Evolutionary conservation across 2,113 vertebrate genomes (phyloP), one percentile per base, ranked within the genome.

Genomic region (Syngnathoides biaculeatus): DNA sequence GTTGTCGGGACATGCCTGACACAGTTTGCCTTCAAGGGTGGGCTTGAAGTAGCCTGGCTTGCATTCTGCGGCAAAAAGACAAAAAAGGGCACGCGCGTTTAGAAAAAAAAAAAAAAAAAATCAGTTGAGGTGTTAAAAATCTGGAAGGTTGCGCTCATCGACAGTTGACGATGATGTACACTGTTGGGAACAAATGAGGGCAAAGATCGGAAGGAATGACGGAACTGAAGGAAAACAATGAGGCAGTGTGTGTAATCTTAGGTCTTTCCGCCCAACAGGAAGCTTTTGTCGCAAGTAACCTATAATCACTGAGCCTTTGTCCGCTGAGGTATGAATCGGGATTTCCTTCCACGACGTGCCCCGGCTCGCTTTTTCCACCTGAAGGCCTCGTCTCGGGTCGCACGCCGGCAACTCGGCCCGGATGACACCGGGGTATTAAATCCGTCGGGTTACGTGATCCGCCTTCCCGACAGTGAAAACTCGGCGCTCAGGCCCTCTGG

Each of bases 11-110:
- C 96, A 98, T 52, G 79, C 73, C 69, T 86, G 71, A 74, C 96
- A 98, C 9, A 73, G 47, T 9, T 83, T 47, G 0, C 77, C 82
- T 0, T 93, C 93, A 1, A 86, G 82, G 0, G 87, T 68, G 0
- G 92, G 77, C 84, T 98, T 98, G 89, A 95, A 98, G 89, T 90
- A 94, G 27, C 95, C 95, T 0, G 93, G 84, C 0, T 92, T 88
- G 52, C 96, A 98, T 2, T 83, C 96, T 98, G 89, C 26, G 66
- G n/a, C 27, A 60, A 2, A 2, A 39, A 71, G 64, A 80, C 3
- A 84, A 65, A 52, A 67, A 50, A 4, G 7, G 64, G n/a, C n/a
- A n/a, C n/a, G n/a, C n/a, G n/a, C n/a, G n/a, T n/a, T n/a, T n/a
- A n/a, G n/a, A n/a, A n/a, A n/a, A n/a, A n/a, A n/a, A n/a, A n/a